Percentiles rank a stretch among this genome's conserved stretches.
Evolutionary conservation across 1,140 invertebrate genomes (phyloP).

Genomic region (Scaptomyza montana): DNA sequence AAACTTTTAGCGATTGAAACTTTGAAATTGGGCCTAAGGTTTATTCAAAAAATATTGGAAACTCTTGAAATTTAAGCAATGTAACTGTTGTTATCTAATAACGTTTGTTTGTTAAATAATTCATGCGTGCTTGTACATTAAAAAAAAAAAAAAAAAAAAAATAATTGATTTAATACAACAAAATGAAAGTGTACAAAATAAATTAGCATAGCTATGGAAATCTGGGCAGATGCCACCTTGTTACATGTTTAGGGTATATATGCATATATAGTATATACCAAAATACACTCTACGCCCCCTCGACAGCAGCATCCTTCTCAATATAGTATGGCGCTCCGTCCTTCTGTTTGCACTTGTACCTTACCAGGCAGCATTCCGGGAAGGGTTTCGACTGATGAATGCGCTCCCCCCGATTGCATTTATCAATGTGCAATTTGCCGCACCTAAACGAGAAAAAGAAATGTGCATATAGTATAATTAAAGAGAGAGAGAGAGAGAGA

Average conservation of each 20-base stretch:
- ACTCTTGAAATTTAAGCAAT: slow-evolving; percentile 37
- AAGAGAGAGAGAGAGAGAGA: not conserved
- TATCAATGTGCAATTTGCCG: slow-evolving; percentile 67
- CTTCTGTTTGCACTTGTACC: slow-evolving; percentile 74
- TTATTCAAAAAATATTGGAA: no score
- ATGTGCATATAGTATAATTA: no score
- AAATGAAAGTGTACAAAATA: slow-evolving; percentile 45
- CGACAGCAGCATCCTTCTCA: slow-evolving; percentile 52
- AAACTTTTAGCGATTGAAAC: no score
- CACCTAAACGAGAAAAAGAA: slow-evolving; percentile 41
- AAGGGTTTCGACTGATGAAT: slow-evolving; percentile 67
- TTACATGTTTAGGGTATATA: no score
- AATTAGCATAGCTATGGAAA: slow-evolving; percentile 45
- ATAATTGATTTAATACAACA: slow-evolving; percentile 30
- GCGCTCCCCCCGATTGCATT: slow-evolving; percentile 76
- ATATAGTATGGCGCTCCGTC: slow-evolving; percentile 70
- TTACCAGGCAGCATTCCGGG: slow-evolving; percentile 74
- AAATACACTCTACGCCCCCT: slow-evolving; percentile 23
- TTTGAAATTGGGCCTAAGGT: no score
- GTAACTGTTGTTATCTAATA: no score
- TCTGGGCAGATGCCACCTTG: not conserved
- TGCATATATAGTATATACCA: no score
- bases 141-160: slow-evolving; percentile 34
- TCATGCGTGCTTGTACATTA: slow-evolving; percentile 6
- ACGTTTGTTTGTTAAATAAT: slow-evolving; percentile 1